These are phyloP conservation scores for Drosophila anceps DNA, from an alignment of 2,888 invertebrate genomes.

Conservation along the genomic window DNA sequence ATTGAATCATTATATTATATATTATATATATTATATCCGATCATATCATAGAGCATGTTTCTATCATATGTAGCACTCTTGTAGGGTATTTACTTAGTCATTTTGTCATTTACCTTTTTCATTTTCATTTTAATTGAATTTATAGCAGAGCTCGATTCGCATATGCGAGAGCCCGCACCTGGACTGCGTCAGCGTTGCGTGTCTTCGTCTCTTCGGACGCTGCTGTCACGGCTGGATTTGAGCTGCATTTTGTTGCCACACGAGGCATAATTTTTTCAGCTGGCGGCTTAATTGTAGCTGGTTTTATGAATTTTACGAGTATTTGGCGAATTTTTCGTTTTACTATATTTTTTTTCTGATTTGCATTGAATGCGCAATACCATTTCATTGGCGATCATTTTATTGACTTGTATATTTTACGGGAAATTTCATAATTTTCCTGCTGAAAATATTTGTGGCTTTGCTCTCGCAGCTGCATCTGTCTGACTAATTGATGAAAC, in stretches of 20 bases:
- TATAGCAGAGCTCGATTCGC: slow-evolving; percentile 19
- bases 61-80: too few species aligned
- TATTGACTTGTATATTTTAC: slow-evolving; percentile 24
- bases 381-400: slow-evolving; percentile 54
- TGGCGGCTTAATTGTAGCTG: slow-evolving; percentile 58
- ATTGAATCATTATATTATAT: too few species aligned
- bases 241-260: slow-evolving; percentile 63
- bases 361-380: slow-evolving; percentile 64
- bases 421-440: slow-evolving; percentile 56
- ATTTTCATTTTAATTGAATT: slow-evolving; percentile 22
- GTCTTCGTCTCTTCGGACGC: slow-evolving; percentile 38
- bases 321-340: slow-evolving; percentile 7
- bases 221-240: slow-evolving; percentile 60
- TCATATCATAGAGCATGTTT: neutral
- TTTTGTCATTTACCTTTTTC: neutral
- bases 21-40: too few species aligned
- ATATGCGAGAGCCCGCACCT: slow-evolving; percentile 34
- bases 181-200: slow-evolving; percentile 50
- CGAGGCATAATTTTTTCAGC: slow-evolving; percentile 53
- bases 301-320: slow-evolving; percentile 27
- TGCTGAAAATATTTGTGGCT: slow-evolving; percentile 29
- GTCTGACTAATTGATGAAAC: slow-evolving; percentile 33
- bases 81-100: neutral
- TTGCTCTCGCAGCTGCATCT: slow-evolving; percentile 24
- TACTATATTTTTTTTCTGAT: slow-evolving; percentile 6